Evolutionary conservation across 2,797 vertebrate species (phyloP), one percentile per base, ranked within the genome.

Genomic region (Platalea minor): DNA sequence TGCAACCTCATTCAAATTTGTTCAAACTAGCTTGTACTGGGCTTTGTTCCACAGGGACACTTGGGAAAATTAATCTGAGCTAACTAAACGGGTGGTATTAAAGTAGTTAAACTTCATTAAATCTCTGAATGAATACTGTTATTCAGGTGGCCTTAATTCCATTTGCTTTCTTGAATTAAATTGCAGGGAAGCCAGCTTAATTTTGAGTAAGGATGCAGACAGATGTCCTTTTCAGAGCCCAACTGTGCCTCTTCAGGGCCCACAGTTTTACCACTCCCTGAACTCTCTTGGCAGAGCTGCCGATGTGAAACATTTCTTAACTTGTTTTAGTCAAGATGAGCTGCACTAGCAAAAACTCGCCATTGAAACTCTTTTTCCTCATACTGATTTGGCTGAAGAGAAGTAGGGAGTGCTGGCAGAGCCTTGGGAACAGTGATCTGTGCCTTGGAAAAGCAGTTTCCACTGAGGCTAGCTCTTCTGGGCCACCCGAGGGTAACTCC

Each of bases 81-180:
- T 88, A 75, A 75, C 61, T 84, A 35, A 89, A 85, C 0, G 0
- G 35, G 51, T 67, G 31, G n/a, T 65, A 65, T 74, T 92, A 80
- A 85, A 83, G 68, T 31, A 85, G 72, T 64, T 83, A 91, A 89
- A 60, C 17, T 60, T 85, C 37, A 57, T 88, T 75, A 81, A 89
- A 59, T 72, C 65, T 72, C 51, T 60, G 20, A 83, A 56, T 92
- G 51, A 93, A 76, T 76, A 50, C 72, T 93, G 60, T 88, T 88
- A 57, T 51, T 89, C 64, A 77, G 75, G 78, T 91, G 78, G 33
- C 61, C 64, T 88, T 83, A 57, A 80, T 92, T 85, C 78, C 56
- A 45, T 63, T 91, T 63, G 61, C 41, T 85, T 94, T 86, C 54
- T 91, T 78, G 70, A 92, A 78, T 83, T 89, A 56, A 93, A 61